A percentile compares a stretch with the other conserved stretches of the same genome.
Evolutionary conservation across 1,140 invertebrate genomes (phyloP).

Genomic region (Lasioglossum baleicum): DNA sequence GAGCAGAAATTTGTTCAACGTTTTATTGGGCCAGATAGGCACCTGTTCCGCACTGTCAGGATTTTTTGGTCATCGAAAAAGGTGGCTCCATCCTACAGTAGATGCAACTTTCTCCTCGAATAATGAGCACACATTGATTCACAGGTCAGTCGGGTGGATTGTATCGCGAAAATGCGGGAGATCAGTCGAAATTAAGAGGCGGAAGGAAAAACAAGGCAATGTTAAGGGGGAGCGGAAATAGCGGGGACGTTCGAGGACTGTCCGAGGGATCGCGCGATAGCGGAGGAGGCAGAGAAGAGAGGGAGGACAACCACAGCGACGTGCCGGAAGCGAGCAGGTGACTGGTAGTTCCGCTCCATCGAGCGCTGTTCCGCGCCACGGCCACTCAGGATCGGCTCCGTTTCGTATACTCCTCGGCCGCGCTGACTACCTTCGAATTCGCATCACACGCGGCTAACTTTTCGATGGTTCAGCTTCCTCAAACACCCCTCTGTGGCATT

Average conservation of each 20-base stretch:
- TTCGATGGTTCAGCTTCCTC: slow-evolving; percentile 5
- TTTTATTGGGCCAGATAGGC: too few relatives aligned
- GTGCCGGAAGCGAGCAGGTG: slow-evolving; percentile 80
- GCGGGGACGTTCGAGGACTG: slow-evolving; percentile 43
- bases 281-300: slow-evolving; percentile 25
- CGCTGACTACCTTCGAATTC: slow-evolving; percentile 62
- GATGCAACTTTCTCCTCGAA: not conserved
- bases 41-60: too few relatives aligned
- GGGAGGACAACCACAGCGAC: slow-evolving; percentile 65
- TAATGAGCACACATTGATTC: not conserved
- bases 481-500: not conserved
- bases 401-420: slow-evolving; percentile 55
- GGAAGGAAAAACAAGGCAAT: slow-evolving; percentile 8
- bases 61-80: too few relatives aligned
- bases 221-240: slow-evolving; percentile 27
- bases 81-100: too few relatives aligned
- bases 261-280: slow-evolving; percentile 56
- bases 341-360: slow-evolving; percentile 80
- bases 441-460: slow-evolving; percentile 44
- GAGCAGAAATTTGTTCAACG: too few relatives aligned
- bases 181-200: slow-evolving; percentile 35
- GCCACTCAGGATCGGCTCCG: slow-evolving; percentile 74
- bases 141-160: not conserved
- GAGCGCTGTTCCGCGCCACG: slow-evolving; percentile 78
- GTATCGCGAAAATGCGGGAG: slow-evolving; percentile 44